These are phyloP conservation scores for Heliconius hewitsoni DNA, from an alignment of 1,140 invertebrate genomes.

Conservation along the genomic window DNA sequence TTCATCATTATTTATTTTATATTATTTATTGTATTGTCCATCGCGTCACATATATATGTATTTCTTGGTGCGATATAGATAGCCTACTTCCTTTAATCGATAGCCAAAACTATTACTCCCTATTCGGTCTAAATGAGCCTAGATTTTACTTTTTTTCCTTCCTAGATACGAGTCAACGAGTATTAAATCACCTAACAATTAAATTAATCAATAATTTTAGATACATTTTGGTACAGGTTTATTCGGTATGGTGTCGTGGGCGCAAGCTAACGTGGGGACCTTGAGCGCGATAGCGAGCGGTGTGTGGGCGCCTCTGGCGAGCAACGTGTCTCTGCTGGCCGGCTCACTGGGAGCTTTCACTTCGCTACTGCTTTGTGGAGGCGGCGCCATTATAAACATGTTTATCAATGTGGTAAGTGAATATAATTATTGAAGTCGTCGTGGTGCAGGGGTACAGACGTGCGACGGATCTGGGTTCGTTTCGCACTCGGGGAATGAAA, in stretches of 20 bases:
- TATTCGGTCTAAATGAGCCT: no score
- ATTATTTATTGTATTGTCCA: background rate
- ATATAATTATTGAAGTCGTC: background rate
- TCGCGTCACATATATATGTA: no score
- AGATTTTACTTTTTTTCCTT: no score
- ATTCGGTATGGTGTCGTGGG: slow-evolving; percentile 90
- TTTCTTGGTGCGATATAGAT: no score
- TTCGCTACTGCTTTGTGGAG: slow-evolving; percentile 94
- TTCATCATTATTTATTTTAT: background rate
- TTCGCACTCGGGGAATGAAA: no score
- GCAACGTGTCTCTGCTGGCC: slow-evolving; percentile 95
- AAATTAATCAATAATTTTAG: no score
- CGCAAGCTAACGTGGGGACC: slow-evolving; percentile 95
- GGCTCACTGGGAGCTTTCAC: slow-evolving; percentile 92
- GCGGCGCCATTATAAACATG: slow-evolving; percentile 96
- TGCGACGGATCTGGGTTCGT: no score
- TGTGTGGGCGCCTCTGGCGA: slow-evolving; percentile 94
- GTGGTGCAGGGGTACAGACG: no score
- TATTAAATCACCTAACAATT: no score
- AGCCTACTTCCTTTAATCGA: no score
- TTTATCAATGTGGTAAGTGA: slow-evolving; percentile 91
- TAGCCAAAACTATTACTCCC: no score
- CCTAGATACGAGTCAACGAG: no score
- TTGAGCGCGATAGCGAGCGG: slow-evolving; percentile 94
- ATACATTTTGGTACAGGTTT: slow-evolving; percentile 78